A percentile compares a stretch with the other conserved stretches of the same genome.
Conservation (phyloP, 2,888 invertebrate genomes). For the Tuberolachnus salignus region DNA sequence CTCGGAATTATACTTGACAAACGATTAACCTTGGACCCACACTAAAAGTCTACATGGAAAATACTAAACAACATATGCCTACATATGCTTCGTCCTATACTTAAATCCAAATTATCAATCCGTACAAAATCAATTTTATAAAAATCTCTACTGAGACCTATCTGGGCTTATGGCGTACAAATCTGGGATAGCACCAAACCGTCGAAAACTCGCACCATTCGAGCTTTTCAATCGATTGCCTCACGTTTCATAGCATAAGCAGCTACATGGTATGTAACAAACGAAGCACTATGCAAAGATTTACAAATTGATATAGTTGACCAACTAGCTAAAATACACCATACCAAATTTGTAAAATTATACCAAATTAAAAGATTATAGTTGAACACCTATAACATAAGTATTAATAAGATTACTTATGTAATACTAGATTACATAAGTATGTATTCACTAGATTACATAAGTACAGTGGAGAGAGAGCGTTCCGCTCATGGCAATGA, state of each 20-base stretch:
- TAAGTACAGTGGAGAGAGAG: too few relatives aligned
- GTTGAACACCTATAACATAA: too few relatives aligned
- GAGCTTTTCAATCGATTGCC: not conserved
- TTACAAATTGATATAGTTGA: too few relatives aligned
- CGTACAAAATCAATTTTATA: not conserved
- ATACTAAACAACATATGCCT: conserved; percentile 1
- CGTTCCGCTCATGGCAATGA: not conserved
- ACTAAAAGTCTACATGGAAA: conserved; percentile 3
- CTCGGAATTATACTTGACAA: too few relatives aligned
- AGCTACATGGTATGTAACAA: conserved; percentile 25
- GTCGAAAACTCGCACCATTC: not conserved
- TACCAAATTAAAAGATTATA: too few relatives aligned
- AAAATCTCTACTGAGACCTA: not conserved
- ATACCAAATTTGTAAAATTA: too few relatives aligned
- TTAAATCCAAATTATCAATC: not conserved
- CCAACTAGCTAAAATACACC: not conserved
- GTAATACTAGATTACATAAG: too few relatives aligned
- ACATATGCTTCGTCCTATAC: not conserved
- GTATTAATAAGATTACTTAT: too few relatives aligned
- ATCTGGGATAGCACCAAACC: not conserved
- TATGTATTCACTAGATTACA: too few relatives aligned
- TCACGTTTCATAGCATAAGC: not conserved
- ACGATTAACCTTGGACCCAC: not conserved
- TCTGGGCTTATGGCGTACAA: not conserved
- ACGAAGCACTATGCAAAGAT: not conserved